Conservation (phyloP, 2,797 vertebrate genomes). For the Coranthus polyacanthus region DNA sequence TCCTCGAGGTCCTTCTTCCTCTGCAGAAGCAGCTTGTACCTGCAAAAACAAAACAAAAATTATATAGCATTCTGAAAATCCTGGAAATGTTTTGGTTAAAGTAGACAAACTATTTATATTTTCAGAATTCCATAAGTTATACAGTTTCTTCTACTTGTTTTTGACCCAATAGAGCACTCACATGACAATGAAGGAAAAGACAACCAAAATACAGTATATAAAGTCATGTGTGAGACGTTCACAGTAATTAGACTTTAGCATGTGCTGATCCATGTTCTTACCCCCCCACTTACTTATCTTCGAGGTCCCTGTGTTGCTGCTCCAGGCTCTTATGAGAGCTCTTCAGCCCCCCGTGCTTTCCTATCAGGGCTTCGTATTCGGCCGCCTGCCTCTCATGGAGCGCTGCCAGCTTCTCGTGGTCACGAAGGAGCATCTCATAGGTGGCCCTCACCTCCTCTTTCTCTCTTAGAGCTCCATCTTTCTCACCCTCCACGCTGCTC, state of each 20-base stretch:
- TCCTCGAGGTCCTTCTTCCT: conserved; percentile 95
- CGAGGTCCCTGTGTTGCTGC: conserved; percentile 93
- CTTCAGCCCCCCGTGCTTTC: conserved; percentile 95
- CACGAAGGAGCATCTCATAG: conserved; percentile 94
- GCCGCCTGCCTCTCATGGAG: conserved; percentile 94
- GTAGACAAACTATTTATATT: neutral
- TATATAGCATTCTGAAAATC: too few species aligned
- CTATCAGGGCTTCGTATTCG: conserved; percentile 94
- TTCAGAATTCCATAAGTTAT: too few species aligned
- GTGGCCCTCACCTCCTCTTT: conserved; percentile 91
- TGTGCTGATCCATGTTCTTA: neutral
- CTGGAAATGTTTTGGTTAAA: too few species aligned
- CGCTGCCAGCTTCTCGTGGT: conserved; percentile 95
- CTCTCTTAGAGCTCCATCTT: conserved; percentile 89
- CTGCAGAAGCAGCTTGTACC: conserved; percentile 95
- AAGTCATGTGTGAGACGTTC: neutral
- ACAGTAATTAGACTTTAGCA: neutral
- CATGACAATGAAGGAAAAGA: neutral
- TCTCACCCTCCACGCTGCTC: conserved; percentile 92
- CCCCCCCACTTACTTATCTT: conserved; percentile 89
- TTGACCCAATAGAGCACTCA: neutral
- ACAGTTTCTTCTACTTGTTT: too few species aligned
- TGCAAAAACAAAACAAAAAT: conserved; percentile 63
- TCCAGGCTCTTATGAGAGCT: conserved; percentile 94
- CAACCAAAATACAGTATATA: neutral